These are phyloP conservation scores for Hoplostethus mediterraneus DNA, from an alignment of 2,797 vertebrate genomes.

Conservation along the genomic window DNA sequence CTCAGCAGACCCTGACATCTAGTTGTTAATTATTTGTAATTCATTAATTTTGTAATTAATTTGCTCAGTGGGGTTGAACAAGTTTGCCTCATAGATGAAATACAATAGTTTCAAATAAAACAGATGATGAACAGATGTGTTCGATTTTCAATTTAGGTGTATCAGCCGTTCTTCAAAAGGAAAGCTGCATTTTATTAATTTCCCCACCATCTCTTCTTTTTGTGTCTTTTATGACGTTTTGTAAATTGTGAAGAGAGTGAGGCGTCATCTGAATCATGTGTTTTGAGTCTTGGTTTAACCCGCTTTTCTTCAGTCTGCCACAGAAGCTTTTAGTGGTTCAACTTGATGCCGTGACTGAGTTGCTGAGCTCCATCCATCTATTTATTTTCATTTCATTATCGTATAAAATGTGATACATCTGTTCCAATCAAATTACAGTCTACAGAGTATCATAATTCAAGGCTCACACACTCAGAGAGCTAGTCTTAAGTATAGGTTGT, in stretches of 20 bases:
- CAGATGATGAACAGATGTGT: conserved; percentile 25
- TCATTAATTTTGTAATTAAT: conserved; percentile 12
- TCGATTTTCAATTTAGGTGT: conserved; percentile 24
- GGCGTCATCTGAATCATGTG: conserved; percentile 29
- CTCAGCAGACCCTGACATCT: conserved; percentile 19
- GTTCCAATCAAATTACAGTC: conserved; percentile 16
- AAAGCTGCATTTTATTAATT: not conserved
- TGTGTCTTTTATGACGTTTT: conserved; percentile 22
- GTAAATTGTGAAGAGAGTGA: conserved; percentile 9
- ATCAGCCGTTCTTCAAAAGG: conserved; percentile 21
- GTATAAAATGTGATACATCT: conserved; percentile 22
- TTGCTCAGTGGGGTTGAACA: conserved; percentile 11
- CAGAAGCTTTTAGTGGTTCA: conserved; percentile 44
- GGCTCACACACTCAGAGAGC: conserved; percentile 1
- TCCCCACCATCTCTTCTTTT: not conserved
- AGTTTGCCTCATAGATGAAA: not conserved
- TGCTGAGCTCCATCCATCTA: conserved; percentile 21
- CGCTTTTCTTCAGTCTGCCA: conserved; percentile 20
- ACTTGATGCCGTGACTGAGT: conserved; percentile 40
- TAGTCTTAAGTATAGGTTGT: conserved; percentile 25
- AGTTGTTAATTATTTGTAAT: conserved; percentile 49
- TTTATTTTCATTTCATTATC: not conserved
- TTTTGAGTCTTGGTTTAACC: conserved; percentile 39
- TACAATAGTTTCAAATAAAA: conserved; percentile 2
- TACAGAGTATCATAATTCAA: conserved; percentile 16